A percentile compares a stretch with the other conserved stretches of the same genome.
These are phyloP conservation scores for Odontocerum albicorne DNA, from an alignment of 2,888 invertebrate species.

Conservation along the genomic window DNA sequence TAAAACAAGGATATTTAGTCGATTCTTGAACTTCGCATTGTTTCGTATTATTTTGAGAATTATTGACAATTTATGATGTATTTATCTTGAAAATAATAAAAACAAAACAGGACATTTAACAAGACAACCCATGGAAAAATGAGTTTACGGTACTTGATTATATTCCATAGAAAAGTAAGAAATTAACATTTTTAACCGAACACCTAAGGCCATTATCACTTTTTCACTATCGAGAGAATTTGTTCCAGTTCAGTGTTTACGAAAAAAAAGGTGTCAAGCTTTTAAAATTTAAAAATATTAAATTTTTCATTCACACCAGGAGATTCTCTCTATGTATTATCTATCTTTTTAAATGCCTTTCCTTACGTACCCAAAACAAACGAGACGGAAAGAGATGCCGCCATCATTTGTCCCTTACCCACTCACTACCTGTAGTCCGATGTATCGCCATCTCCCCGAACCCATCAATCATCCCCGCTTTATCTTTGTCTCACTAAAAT, in stretches of 20 bases:
- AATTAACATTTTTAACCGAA: no score
- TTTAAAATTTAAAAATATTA: constrained; percentile 7
- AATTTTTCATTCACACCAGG: background rate
- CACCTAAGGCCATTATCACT: no score
- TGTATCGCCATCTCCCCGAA: background rate
- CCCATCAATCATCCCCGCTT: constrained; percentile 31
- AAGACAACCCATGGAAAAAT: background rate
- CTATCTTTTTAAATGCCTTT: constrained; percentile 1
- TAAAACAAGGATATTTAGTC: no score
- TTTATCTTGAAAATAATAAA: background rate
- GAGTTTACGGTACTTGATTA: no score
- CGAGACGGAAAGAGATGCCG: background rate
- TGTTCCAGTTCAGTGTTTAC: background rate
- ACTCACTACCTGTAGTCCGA: background rate
- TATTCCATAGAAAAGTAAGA: no score
- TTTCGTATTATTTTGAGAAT: no score
- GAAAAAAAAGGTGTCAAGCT: background rate
- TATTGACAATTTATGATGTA: no score
- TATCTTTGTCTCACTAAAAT: constrained; percentile 23
- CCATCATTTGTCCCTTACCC: background rate
- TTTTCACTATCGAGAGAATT: no score
- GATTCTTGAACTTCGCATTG: no score
- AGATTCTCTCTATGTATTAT: constrained; percentile 6
- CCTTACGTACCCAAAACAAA: constrained; percentile 10
- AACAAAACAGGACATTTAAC: background rate